Evolutionary conservation across 2,113 vertebrate species (phyloP).

Genomic region (Toxotes jaculatrix): DNA sequence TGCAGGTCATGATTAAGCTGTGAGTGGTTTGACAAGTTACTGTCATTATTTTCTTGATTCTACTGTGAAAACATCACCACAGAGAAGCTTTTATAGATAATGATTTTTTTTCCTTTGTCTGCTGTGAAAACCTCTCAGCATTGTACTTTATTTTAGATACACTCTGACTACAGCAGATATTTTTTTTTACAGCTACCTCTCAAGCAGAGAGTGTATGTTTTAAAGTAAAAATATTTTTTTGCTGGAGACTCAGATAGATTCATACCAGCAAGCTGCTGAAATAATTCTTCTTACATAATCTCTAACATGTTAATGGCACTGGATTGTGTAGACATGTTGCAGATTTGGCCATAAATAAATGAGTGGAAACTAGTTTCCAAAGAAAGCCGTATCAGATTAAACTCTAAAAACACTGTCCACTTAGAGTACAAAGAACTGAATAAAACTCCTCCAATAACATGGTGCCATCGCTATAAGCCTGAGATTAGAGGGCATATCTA

Average conservation of each 20-base stretch:
- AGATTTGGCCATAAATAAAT: conserved; percentile 48
- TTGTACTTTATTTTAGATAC: background rate
- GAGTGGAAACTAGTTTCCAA: conserved; percentile 56
- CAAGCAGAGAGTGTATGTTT: background rate
- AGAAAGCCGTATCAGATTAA: conserved; percentile 67
- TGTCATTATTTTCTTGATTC: background rate
- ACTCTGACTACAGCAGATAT: background rate
- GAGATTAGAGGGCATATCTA: conserved; percentile 73
- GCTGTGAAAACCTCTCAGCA: background rate
- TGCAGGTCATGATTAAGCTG: background rate
- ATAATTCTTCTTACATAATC: conserved; percentile 19
- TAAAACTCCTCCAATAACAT: conserved; percentile 69
- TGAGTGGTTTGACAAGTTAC: background rate
- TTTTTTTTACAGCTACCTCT: background rate
- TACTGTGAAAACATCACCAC: background rate
- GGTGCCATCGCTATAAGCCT: conserved; percentile 63
- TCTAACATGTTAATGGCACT: conserved; percentile 1
- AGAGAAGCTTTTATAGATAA: background rate
- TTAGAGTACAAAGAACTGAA: conserved; percentile 67
- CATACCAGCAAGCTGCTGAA: background rate
- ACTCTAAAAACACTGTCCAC: conserved; percentile 56
- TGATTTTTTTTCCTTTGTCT: background rate
- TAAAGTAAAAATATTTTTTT: background rate
- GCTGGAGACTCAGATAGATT: background rate
- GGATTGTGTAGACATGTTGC: conserved; percentile 22